Evolutionary conservation across 92 coral and sea anemone genomes (phyloP), one percentile per base, ranked within the genome.

Genomic region (Palythoa heliodiscus): DNA sequence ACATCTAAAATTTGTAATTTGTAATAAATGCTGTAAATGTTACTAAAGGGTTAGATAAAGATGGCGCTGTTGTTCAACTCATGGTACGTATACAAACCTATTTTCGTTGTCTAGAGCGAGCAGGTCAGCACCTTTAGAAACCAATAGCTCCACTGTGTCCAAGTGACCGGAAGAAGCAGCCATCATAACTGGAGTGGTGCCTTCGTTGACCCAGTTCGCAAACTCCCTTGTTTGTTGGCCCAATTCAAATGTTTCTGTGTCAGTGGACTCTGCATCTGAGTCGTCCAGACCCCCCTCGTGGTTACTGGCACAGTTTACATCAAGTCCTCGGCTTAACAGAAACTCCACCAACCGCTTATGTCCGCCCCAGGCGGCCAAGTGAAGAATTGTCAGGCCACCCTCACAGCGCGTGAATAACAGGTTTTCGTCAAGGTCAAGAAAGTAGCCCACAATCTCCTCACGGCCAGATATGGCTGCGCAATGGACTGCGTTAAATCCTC

Each of bases 341-440:
- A 55, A 76, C 15, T 76, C 82, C 15, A 76, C 82, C n/a, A 76
- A 37, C 82, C 29, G 70, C 16, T 20, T 10, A 25, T 76, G 67
- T 37, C 82, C 82, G 11, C 82, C 50, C 82, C 82, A 76, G 8
- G 82, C 82, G 25, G 82, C 82, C 29, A 76, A 25, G 14, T 76
- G 82, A 29, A 76, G 82, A 15, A 76, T 20, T 17, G 82, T 76
- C 82, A 76, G 67, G 15, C 82, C 82, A 55, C 82, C 82, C 48
- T 76, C 82, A 17, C 82, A 23, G 47, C 82, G 82, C n/a, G 17
- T 24, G 17, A 38, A 76, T 40, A 76, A 19, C 13, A 76, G 52
- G 5, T 25, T 55, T 55, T 76, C 82, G 52, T 76, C 82, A 24
- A 76, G 10, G 69, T 76, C 52, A 5, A 76, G 58, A 76, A 76